phyloP scores from a whole-genome alignment of 2,888 invertebrate species.

The Mesorhabditis sp. region DNA sequence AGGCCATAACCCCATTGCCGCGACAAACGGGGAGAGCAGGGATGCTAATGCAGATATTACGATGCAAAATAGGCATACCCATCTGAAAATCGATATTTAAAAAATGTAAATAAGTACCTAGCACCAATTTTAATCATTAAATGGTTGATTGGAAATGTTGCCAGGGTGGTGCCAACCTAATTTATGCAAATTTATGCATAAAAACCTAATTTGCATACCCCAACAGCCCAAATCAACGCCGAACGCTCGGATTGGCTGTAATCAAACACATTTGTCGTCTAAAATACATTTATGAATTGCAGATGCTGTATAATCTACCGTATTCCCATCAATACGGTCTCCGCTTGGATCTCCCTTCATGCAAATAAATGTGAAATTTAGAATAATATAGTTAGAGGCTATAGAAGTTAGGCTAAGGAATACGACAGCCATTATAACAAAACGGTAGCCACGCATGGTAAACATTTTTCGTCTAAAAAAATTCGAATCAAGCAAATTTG shows the following conservation, averaged over 20 bases:
- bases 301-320: background rate
- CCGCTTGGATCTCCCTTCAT: background rate
- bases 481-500: too few species aligned
- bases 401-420: background rate
- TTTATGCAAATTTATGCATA: background rate
- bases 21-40: conserved; percentile 11
- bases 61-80: background rate
- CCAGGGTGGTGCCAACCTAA: background rate
- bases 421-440: background rate
- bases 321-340: background rate
- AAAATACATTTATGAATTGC: background rate
- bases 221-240: conserved; percentile 2
- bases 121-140: conserved; percentile 1
- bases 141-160: conserved; percentile 1
- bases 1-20: conserved; percentile 7
- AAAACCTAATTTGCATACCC: background rate
- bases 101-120: background rate
- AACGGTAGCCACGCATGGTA: background rate
- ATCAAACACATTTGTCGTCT: background rate
- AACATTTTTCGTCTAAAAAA: background rate
- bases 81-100: background rate
- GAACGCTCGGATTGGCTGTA: background rate
- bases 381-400: background rate
- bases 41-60: conserved; percentile 11
- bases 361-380: background rate